Conservation (phyloP, 2,888 invertebrate genomes). For the Oxyscelio sp. region DNA sequence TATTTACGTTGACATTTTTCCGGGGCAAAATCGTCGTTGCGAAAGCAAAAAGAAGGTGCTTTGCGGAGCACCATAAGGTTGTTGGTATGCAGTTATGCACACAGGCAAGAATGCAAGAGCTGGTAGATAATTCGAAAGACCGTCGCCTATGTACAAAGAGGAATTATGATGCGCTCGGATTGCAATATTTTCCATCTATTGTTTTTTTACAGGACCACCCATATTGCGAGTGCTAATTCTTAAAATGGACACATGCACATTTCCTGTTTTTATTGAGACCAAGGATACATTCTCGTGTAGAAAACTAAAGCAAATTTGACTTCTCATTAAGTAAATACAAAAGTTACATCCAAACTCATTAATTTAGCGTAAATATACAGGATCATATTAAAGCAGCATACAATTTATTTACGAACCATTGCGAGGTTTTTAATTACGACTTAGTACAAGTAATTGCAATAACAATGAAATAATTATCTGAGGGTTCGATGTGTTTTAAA, state of each 20-base stretch:
- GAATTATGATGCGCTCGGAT: conserved; percentile 61
- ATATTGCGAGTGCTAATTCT: conserved; percentile 41
- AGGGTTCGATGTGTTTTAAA: too few species aligned
- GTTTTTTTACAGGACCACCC: conserved; percentile 64
- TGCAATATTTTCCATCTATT: conserved; percentile 57
- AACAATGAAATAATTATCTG: too few species aligned
- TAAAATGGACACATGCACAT: conserved; percentile 23
- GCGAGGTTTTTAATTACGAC: too few species aligned
- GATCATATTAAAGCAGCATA: conserved; percentile 18
- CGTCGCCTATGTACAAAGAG: conserved; percentile 51
- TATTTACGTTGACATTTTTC: conserved; percentile 23
- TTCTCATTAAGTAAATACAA: background rate
- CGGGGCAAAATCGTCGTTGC: conserved; percentile 13
- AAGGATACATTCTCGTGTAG: conserved; percentile 8
- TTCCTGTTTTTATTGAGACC: conserved; percentile 28
- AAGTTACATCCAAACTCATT: conserved; percentile 22
- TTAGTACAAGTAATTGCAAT: too few species aligned
- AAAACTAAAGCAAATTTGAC: conserved; percentile 28
- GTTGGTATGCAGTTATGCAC: conserved; percentile 63
- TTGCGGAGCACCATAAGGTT: conserved; percentile 29
- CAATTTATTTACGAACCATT: too few species aligned
- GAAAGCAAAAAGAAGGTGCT: conserved; percentile 46
- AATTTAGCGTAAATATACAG: conserved; percentile 20
- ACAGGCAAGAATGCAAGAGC: conserved; percentile 60
- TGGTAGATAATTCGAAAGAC: conserved; percentile 64